Percentiles rank a stretch among this genome's conserved stretches.
Evolutionary conservation across 2,888 invertebrate genomes (phyloP).

Genomic region (Drosophila neotestacea): DNA sequence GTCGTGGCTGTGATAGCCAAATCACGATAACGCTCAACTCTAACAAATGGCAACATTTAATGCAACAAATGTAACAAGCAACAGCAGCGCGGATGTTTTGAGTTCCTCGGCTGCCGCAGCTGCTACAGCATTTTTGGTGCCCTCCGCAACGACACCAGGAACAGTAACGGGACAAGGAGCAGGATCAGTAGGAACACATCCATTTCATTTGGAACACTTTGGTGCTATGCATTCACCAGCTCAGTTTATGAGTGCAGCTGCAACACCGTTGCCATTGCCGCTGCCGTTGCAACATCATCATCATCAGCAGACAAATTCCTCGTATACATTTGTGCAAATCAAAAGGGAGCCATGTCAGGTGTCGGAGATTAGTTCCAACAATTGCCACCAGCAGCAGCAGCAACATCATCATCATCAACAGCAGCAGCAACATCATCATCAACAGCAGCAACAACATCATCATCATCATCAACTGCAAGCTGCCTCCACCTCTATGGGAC

Average conservation of each 20-base stretch:
- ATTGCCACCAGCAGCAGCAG: slow-evolving; percentile 78
- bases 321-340: slow-evolving; percentile 84
- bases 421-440: slow-evolving; percentile 52
- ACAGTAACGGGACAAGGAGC: slow-evolving; percentile 19
- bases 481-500: slow-evolving; percentile 58
- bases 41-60: slow-evolving; percentile 81
- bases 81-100: slow-evolving; percentile 72
- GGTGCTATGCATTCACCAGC: slow-evolving; percentile 65
- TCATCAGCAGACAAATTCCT: slow-evolving; percentile 80
- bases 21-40: no score
- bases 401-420: slow-evolving; percentile 52
- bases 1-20: no score
- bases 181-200: slow-evolving; percentile 31
- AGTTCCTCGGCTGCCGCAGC: slow-evolving; percentile 56
- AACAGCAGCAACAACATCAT: slow-evolving; percentile 54
- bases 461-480: slow-evolving; percentile 65
- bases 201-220: slow-evolving; percentile 74
- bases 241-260: slow-evolving; percentile 70
- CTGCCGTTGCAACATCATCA: slow-evolving; percentile 58
- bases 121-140: slow-evolving; percentile 75
- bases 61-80: slow-evolving; percentile 52
- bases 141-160: slow-evolving; percentile 60
- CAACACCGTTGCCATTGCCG: slow-evolving; percentile 29
- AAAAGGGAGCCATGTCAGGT: slow-evolving; percentile 85
- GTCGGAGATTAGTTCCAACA: slow-evolving; percentile 85